These are phyloP conservation scores for Pogonocichla stellata DNA, from an alignment of 2,113 vertebrate genomes.

Conservation along the genomic window DNA sequence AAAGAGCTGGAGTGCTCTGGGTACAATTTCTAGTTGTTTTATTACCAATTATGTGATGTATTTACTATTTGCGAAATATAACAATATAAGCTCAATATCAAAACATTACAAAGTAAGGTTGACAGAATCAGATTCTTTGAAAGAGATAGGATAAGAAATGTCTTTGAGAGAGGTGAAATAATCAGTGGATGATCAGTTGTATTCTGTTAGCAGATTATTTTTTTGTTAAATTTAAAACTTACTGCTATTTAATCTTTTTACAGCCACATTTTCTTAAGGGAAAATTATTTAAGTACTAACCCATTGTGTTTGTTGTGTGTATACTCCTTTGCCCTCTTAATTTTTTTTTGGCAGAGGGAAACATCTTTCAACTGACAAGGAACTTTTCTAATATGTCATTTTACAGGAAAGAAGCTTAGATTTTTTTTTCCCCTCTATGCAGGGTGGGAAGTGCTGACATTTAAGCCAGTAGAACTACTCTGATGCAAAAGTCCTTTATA, in stretches of 20 bases:
- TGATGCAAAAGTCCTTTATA: neutral
- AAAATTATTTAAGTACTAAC: neutral
- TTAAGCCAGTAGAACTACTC: neutral
- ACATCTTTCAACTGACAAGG: neutral
- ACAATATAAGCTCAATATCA: neutral
- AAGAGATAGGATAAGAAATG: neutral
- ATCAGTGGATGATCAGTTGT: neutral
- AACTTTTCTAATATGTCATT: neutral
- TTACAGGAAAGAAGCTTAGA: neutral
- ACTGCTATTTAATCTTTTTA: neutral
- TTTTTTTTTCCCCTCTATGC: neutral
- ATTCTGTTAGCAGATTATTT: neutral
- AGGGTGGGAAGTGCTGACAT: neutral
- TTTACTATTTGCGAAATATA: neutral
- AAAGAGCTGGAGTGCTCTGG: neutral
- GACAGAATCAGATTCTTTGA: neutral
- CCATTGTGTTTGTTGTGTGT: neutral
- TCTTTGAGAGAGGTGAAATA: neutral
- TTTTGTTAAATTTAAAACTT: neutral
- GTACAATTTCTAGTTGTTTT: neutral
- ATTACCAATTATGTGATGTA: rapidly evolving
- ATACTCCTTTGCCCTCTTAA: neutral
- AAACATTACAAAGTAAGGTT: neutral
- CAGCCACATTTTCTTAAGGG: neutral
- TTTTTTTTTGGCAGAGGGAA: neutral